Percentiles rank a stretch among this genome's conserved stretches.
These are phyloP conservation scores for Nemotelus nigrinus DNA, from an alignment of 2,888 invertebrate genomes.

Conservation along the genomic window DNA sequence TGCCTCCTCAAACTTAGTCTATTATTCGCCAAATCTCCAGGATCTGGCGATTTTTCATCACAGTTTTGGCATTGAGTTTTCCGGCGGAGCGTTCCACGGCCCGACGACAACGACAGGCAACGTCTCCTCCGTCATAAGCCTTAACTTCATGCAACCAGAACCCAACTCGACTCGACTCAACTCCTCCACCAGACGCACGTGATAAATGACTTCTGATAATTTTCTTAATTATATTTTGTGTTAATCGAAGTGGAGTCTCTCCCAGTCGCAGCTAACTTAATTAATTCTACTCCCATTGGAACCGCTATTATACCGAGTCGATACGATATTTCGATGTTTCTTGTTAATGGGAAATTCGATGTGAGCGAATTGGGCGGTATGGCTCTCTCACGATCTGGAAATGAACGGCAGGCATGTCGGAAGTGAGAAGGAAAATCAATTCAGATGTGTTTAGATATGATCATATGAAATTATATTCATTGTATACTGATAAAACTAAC, in stretches of 20 bases:
- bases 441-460: too few species aligned
- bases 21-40: slow-evolving; percentile 41
- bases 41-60: slow-evolving; percentile 42
- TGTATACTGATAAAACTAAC: too few species aligned
- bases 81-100: not conserved
- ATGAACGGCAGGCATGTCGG: too few species aligned
- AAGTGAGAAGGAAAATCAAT: too few species aligned
- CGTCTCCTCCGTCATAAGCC: not conserved
- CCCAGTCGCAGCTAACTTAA: slow-evolving; percentile 50
- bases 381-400: too few species aligned
- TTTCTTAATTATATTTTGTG: slow-evolving; percentile 53
- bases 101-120: not conserved
- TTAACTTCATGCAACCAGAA: too few species aligned
- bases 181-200: slow-evolving; percentile 43
- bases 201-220: slow-evolving; percentile 52
- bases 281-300: slow-evolving; percentile 52
- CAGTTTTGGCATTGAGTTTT: slow-evolving; percentile 1
- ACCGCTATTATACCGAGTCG: slow-evolving; percentile 29
- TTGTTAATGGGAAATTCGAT: slow-evolving; percentile 38
- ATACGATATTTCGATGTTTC: slow-evolving; percentile 39
- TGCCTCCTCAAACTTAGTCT: slow-evolving; percentile 27
- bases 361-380: not conserved
- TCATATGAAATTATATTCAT: too few species aligned
- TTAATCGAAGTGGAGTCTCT: slow-evolving; percentile 51
- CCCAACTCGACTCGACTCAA: not conserved